Percentiles rank a stretch among this genome's conserved stretches.
Evolutionary conservation across 2,113 vertebrate genomes (phyloP).

Genomic region (Mastomys coucha): DNA sequence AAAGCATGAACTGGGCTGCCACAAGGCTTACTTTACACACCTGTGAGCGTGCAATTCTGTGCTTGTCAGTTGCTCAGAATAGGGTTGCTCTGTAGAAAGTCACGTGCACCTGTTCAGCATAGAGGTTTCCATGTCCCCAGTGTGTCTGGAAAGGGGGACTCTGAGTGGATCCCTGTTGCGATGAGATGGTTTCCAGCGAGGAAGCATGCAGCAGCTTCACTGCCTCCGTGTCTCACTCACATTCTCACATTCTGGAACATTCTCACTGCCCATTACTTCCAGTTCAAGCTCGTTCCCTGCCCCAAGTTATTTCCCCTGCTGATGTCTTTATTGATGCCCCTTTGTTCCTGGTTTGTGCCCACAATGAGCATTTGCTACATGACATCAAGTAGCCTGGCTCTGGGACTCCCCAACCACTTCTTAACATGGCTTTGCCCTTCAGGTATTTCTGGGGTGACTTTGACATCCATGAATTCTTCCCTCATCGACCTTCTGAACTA

Average conservation of each 20-base stretch:
- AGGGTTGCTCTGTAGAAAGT: background rate
- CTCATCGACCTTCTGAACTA: slow-evolving; percentile 22
- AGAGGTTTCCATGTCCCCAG: background rate
- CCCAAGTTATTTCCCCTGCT: background rate
- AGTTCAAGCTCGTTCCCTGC: background rate
- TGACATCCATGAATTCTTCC: background rate
- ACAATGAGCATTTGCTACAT: background rate
- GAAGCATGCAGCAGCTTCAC: background rate
- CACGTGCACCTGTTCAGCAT: background rate
- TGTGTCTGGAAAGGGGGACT: background rate
- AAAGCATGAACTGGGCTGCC: background rate
- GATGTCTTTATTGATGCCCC: background rate
- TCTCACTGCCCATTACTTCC: background rate
- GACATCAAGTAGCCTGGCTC: background rate
- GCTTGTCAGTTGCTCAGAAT: background rate
- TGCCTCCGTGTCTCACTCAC: slow-evolving; percentile 6
- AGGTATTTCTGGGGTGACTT: background rate
- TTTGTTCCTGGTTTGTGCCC: background rate
- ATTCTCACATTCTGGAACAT: slow-evolving; percentile 29
- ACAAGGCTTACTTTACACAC: too few relatives aligned
- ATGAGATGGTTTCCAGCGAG: background rate
- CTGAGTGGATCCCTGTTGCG: background rate
- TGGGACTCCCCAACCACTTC: background rate
- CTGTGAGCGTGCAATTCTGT: background rate
- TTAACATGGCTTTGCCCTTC: background rate